A percentile compares a stretch with the other conserved stretches of the same genome.
phyloP scores from a whole-genome alignment of 2,888 invertebrate species.

The Synergus gifuensis region DNA sequence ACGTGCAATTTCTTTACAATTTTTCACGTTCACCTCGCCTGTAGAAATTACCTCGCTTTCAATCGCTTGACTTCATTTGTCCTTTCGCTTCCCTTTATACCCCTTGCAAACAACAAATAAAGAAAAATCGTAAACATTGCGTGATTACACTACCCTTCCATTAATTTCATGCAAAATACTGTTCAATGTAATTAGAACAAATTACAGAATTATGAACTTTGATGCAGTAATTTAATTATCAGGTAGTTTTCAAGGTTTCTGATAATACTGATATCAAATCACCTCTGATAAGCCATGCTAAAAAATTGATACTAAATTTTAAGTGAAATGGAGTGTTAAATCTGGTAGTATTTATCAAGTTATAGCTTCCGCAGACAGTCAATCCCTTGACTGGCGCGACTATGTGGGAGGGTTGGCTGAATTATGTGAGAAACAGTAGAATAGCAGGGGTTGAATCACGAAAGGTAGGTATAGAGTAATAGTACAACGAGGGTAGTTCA shows the following conservation, averaged over 20 bases:
- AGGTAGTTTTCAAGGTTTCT: no score
- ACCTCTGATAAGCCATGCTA: neutral
- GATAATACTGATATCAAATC: neutral
- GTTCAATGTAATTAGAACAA: no score
- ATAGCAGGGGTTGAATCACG: conserved; percentile 37
- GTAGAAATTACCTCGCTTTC: conserved; percentile 21
- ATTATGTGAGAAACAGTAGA: conserved; percentile 36
- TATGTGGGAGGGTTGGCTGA: conserved; percentile 22
- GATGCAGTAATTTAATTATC: no score
- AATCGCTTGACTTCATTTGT: conserved; percentile 27
- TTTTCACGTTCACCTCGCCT: conserved; percentile 43
- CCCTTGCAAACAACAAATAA: conserved; percentile 6
- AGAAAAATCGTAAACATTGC: neutral
- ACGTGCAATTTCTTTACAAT: conserved; percentile 42
- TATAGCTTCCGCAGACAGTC: conserved; percentile 13
- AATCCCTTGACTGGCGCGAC: neutral
- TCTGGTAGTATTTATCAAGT: conserved; percentile 19
- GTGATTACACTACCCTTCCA: no score
- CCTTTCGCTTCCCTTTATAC: conserved; percentile 27
- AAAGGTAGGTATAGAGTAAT: conserved; percentile 34
- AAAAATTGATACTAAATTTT: neutral
- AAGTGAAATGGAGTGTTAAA: neutral
- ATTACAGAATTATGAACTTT: no score
- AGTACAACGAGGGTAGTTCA: conserved; percentile 48
- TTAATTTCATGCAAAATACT: no score